Conservation (phyloP, 2,797 vertebrate genomes). For the Garrulus glandarius region DNA sequence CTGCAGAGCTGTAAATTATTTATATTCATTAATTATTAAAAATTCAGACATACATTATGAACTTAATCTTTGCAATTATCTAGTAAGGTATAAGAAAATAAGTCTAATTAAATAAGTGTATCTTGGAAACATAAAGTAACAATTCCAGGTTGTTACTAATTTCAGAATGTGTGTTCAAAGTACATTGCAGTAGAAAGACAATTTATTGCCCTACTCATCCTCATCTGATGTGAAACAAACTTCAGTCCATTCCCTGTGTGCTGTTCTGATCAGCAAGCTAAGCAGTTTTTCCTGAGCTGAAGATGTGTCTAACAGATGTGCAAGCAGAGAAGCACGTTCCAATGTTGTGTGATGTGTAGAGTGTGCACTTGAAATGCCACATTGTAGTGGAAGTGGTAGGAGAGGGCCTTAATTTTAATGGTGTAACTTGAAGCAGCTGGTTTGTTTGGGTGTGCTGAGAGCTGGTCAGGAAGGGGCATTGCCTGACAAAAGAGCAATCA, state of each 20-base stretch:
- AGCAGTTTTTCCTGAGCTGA: not conserved
- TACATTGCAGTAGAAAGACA: not conserved
- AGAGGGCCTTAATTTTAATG: not conserved
- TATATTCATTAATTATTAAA: not conserved
- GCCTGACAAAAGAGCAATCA: not conserved
- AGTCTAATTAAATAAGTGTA: not conserved
- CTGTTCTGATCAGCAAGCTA: not conserved
- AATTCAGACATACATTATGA: not conserved
- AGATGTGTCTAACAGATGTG: not conserved
- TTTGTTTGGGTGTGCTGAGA: not conserved
- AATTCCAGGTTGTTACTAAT: not conserved
- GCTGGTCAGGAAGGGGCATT: not conserved
- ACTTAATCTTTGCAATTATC: not conserved
- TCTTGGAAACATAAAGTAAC: not conserved
- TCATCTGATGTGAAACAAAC: not conserved
- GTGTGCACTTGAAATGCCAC: not conserved
- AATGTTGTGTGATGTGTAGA: not conserved
- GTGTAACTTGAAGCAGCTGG: not conserved
- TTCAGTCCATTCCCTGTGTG: not conserved
- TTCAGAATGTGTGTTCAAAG: not conserved
- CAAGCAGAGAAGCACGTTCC: not conserved
- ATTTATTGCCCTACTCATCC: not conserved
- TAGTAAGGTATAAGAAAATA: not conserved
- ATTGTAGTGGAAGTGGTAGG: not conserved
- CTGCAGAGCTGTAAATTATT: accelerated